These are phyloP conservation scores for Cephus sareptanus DNA, from an alignment of 2,888 invertebrate species.

Conservation along the genomic window DNA sequence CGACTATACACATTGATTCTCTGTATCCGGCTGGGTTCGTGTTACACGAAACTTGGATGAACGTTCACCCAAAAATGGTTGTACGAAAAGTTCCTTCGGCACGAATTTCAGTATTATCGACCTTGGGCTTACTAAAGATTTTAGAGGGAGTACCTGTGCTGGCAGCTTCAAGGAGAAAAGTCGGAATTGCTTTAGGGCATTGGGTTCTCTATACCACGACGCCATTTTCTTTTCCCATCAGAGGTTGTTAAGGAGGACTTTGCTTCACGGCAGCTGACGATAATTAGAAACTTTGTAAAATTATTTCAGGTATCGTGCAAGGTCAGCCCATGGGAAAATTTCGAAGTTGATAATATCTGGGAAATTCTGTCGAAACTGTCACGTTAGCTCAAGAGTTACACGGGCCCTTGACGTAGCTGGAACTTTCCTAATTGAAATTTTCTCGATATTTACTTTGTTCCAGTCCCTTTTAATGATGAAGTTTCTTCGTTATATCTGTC, in stretches of 20 bases:
- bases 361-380: not conserved
- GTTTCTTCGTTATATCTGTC: not conserved
- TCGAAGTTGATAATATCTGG: not conserved
- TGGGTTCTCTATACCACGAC: not conserved
- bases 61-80: not conserved
- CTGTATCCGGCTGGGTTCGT: not conserved
- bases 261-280: not conserved
- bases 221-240: not conserved
- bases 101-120: not conserved
- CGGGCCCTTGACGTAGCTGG: not conserved
- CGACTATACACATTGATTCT: not conserved
- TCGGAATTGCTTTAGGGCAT: not conserved
- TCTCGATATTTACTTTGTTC: not conserved
- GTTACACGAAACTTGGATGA: not conserved
- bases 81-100: not conserved
- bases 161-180: not conserved
- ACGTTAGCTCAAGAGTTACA: not conserved
- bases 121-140: not conserved
- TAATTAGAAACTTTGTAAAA: not conserved
- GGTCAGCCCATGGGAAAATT: not conserved
- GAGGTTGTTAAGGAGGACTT: not conserved
- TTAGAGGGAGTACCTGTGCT: not conserved
- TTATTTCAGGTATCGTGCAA: not conserved
- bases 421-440: not conserved
- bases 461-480: not conserved